Evolutionary conservation across 1,140 invertebrate species (phyloP), one percentile per base, ranked within the genome.

Genomic region (Glossosoma conforme): DNA sequence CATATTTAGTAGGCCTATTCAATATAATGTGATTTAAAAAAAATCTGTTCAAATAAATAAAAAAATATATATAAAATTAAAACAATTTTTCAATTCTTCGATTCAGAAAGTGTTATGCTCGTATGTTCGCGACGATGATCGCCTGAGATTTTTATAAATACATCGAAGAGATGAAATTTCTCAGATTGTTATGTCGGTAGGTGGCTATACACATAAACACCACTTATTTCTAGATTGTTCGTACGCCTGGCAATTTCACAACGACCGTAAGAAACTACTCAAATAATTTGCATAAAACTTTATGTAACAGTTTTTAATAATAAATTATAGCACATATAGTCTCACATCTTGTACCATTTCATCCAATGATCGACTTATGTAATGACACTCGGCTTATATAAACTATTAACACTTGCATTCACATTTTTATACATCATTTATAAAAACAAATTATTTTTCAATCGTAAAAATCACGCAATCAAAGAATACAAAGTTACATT

Each of bases 1-100:
- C 68, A 73, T 75, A 73, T 73, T 72, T 74, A 72, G 72, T 74
- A 74, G 65, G 68, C 67, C 68, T 71, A 66, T 73, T 72, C 67
- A 66, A 67, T 68, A 70, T 64, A 67, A 69, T 72, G 72, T 75
- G 72, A 75, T 72, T 71, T 70, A 65, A 63, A 69, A 66, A 70
- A 73, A 73, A 68, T 69, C 68, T 73, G 72, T 73, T 73, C 67
- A 67, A 72, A 72, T 70, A 72, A 72, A 47, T 44, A 58, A 40
- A 45, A 66, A 65, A 65, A 66, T 65, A 69, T 70, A 67, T 67
- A 64, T 58, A 71, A 72, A 72, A 68, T 54, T 58, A 57, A 64
- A 62, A 65, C 61, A 61, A 54, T 57, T 45, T 20, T 52, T 45
- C 55, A n/a, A n/a, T n/a, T n/a, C n/a, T n/a, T n/a, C n/a, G n/a